phyloP scores from a whole-genome alignment of 2,888 invertebrate genomes.

The Serripes groenlandicus region DNA sequence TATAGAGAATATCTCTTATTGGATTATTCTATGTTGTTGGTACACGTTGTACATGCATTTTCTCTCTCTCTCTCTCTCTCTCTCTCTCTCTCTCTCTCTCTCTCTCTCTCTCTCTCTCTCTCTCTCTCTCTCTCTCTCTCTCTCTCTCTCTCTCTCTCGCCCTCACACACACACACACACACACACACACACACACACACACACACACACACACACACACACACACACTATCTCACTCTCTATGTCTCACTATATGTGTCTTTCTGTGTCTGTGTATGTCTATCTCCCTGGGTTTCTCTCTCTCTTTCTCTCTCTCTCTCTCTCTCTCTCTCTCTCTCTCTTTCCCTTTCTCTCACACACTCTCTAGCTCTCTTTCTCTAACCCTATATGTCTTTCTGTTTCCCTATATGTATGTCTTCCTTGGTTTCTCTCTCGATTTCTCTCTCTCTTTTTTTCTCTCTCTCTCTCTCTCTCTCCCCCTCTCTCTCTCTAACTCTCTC shows the following conservation, averaged over 20 bases:
- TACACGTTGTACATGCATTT: too few relatives aligned
- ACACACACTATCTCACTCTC: too few relatives aligned
- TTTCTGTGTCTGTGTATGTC: not conserved
- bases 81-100: not conserved
- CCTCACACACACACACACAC: too few relatives aligned
- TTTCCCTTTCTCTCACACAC: not conserved
- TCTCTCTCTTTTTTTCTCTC: not conserved
- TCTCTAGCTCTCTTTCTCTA: not conserved
- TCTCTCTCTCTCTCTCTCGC: not conserved
- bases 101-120: not conserved
- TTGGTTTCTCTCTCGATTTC: too few relatives aligned
- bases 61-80: not conserved
- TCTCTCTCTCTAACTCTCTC: too few relatives aligned
- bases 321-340: slow-evolving; percentile 22
- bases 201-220: too few relatives aligned
- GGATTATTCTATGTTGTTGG: too few relatives aligned
- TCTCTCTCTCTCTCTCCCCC: not conserved
- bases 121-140: not conserved
- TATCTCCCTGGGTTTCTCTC: not conserved
- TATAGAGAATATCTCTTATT: too few relatives aligned
- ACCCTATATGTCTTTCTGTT: not conserved
- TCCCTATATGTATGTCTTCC: not conserved
- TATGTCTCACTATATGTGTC: not conserved
- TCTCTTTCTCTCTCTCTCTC: slow-evolving; percentile 23
- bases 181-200: too few relatives aligned